Evolutionary conservation across 2,113 vertebrate genomes (phyloP).

Genomic region (Myiozetetes cayanensis): DNA sequence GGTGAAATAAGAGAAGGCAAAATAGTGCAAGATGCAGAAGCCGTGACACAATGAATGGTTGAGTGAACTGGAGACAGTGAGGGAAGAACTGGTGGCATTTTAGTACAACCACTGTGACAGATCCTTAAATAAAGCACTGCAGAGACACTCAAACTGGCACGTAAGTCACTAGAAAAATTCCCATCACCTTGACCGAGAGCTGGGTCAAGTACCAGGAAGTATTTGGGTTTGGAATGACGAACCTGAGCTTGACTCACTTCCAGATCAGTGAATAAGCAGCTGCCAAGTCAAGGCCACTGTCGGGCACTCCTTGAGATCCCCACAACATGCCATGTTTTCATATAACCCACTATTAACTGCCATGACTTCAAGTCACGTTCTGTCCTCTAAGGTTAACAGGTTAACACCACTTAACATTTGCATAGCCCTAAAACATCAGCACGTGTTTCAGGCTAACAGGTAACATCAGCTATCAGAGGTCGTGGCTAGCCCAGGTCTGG

Average conservation of each 20-base stretch:
- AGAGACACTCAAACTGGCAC: background rate
- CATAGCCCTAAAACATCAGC: background rate
- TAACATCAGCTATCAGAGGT: background rate
- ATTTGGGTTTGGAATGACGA: background rate
- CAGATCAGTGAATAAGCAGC: background rate
- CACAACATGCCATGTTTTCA: background rate
- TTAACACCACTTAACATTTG: background rate
- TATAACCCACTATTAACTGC: rapidly evolving
- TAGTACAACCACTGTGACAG: background rate
- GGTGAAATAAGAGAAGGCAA: slow-evolving; percentile 45
- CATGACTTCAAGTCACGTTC: rapidly evolving
- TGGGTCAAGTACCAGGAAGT: background rate
- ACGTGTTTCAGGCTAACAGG: background rate
- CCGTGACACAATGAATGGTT: slow-evolving; percentile 21
- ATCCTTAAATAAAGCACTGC: background rate
- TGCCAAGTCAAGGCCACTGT: background rate
- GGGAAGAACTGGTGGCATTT: slow-evolving; percentile 11
- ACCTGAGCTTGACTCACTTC: background rate
- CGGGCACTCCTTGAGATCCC: background rate
- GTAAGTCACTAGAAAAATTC: background rate
- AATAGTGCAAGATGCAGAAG: slow-evolving; percentile 55
- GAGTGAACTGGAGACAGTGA: slow-evolving; percentile 36
- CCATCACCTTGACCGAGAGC: background rate
- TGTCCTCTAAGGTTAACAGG: background rate
- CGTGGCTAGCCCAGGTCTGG: background rate